Evolutionary conservation across 2,113 vertebrate genomes (phyloP).

Genomic region (Psittacula cyanocephala): DNA sequence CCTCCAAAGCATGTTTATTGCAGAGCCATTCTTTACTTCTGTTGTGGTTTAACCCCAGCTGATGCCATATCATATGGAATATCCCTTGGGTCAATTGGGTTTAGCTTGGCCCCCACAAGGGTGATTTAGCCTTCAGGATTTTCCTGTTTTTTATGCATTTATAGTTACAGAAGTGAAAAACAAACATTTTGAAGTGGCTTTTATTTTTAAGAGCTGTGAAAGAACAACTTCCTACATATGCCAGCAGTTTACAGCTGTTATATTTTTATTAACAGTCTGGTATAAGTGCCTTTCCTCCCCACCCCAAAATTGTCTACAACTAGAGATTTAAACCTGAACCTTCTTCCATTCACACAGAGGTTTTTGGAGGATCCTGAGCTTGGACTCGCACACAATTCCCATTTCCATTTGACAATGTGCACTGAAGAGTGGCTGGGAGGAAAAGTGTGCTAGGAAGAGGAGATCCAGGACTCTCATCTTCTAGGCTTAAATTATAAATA

Average conservation of each 20-base stretch:
- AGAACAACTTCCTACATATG: background rate
- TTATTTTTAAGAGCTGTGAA: background rate
- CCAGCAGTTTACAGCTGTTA: background rate
- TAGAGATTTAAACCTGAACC: background rate
- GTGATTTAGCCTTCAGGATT: background rate
- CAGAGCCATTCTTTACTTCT: background rate
- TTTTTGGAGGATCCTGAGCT: background rate
- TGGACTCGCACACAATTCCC: background rate
- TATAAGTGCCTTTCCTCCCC: background rate
- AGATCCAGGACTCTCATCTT: background rate
- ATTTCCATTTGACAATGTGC: background rate
- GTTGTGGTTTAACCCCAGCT: background rate
- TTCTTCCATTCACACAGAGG: background rate
- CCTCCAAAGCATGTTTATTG: background rate
- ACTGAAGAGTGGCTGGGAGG: background rate
- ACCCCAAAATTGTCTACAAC: background rate
- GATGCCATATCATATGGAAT: background rate
- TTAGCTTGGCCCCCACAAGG: background rate
- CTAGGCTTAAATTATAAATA: background rate
- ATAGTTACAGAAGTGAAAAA: background rate
- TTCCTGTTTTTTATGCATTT: background rate
- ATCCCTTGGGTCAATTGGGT: background rate
- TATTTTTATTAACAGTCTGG: background rate
- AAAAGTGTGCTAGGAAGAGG: background rate
- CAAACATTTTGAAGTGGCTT: background rate